phyloP scores from a whole-genome alignment of 2,113 vertebrate genomes.

The Dryoscopus gambensis region DNA sequence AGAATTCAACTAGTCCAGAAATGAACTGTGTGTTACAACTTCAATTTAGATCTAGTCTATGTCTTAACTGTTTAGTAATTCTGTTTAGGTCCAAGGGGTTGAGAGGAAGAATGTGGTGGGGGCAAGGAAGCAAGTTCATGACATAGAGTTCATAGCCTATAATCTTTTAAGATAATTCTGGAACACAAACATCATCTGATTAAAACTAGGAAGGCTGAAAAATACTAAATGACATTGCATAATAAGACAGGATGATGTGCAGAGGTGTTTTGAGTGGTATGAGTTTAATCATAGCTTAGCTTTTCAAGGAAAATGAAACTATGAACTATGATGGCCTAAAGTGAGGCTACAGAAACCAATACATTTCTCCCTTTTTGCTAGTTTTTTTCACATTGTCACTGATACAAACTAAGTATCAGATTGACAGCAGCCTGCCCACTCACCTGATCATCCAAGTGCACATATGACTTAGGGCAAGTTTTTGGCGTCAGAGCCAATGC shows the following conservation, averaged over 20 bases:
- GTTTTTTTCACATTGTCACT: not conserved
- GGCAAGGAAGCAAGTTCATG: not conserved
- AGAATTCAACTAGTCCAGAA: not conserved
- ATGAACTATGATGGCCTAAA: not conserved
- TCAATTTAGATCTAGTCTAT: not conserved
- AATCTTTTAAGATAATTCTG: not conserved
- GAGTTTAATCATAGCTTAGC: not conserved
- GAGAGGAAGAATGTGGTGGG: fast-evolving
- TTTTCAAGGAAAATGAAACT: not conserved
- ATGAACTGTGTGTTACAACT: not conserved
- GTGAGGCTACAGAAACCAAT: not conserved
- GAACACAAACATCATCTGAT: not conserved
- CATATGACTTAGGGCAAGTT: not conserved
- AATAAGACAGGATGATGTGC: not conserved
- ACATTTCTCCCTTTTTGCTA: not conserved
- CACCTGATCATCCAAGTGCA: not conserved
- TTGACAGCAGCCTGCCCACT: not conserved
- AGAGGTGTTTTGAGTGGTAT: not conserved
- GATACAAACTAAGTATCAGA: not conserved
- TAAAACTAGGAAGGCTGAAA: not conserved
- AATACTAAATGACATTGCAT: not conserved
- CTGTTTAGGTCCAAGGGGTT: not conserved
- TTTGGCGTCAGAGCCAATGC: not conserved
- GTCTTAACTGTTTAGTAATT: not conserved
- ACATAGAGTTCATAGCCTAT: not conserved